Conservation (phyloP, 2,797 vertebrate species). For the Falco concolor region DNA sequence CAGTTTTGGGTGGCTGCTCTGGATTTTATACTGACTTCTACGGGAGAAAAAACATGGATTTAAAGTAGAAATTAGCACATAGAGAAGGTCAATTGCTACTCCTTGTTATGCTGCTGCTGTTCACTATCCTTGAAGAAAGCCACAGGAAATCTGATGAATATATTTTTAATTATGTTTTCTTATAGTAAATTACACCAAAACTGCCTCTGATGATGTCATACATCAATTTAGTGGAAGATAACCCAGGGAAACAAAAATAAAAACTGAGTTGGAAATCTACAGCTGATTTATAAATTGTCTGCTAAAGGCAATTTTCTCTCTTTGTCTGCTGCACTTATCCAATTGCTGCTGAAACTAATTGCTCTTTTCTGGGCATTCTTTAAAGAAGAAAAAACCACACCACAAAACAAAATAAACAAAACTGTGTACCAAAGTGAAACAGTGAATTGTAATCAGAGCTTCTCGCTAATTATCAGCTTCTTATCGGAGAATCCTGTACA, state of each 20-base stretch:
- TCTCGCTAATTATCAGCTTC: neutral
- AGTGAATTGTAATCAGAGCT: constrained; percentile 18
- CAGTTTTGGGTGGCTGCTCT: constrained; percentile 6
- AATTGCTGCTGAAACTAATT: constrained; percentile 63
- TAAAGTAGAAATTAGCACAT: neutral
- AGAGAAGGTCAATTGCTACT: neutral
- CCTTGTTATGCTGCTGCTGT: neutral
- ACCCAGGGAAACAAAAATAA: constrained; percentile 22
- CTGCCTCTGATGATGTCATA: neutral
- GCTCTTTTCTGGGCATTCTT: constrained; percentile 39
- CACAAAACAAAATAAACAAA: neutral
- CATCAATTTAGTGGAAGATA: constrained; percentile 15
- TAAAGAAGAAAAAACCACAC: neutral
- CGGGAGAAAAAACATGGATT: neutral
- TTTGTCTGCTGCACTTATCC: constrained; percentile 50
- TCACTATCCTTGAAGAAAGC: neutral
- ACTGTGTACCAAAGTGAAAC: neutral
- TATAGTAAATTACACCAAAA: neutral
- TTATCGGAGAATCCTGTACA: neutral
- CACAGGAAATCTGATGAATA: constrained; percentile 17
- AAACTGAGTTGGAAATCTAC: constrained; percentile 3
- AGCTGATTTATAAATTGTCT: constrained; percentile 59
- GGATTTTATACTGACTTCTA: neutral
- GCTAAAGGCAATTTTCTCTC: constrained; percentile 58
- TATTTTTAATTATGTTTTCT: constrained; percentile 50